Evolutionary conservation across 2,113 vertebrate genomes (phyloP), one percentile per base, ranked within the genome.

Genomic region (Pterocles gutturalis): DNA sequence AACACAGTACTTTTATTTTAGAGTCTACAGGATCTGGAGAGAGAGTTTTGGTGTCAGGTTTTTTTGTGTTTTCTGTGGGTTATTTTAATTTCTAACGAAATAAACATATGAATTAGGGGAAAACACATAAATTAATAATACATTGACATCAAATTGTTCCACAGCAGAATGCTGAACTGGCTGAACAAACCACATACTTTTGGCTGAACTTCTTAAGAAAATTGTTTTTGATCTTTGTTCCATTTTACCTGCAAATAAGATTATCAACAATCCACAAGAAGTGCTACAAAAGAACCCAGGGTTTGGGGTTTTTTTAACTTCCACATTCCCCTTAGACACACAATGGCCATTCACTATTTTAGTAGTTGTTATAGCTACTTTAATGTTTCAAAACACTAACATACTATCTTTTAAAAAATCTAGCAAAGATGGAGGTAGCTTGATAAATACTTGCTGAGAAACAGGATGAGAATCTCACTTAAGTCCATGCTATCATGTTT

Each of bases 1-100:
- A 80, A 87, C 31, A 29, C 8, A 8, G 24, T 7, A 21, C 33
- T 49, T 57, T 6, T 22, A 11, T 18, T 51, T 33, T 11, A 26
- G 26, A 73, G 36, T 48, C 19, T 62, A 54, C 2, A 33, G 17
- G 9, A 53, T 7, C 10, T 38, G 11, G 26, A 49, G 10, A 49
- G 21, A 12, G 33, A 8, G 7, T 0, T 26, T 65, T 60, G 10
- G 28, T 25, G 7, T 3, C 26, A 7, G 22, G 7, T 1, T 12
- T 51, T n/a, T 24, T 64, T 25, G n/a, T n/a, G 6, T 11, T 10
- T 54, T 34, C 12, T 41, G 41, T 41, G 13, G 41, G 41, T 29
- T 57, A 28, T 17, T 28, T 60, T 7, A 38, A 45, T 43, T 87
- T 77, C 60, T 71, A 87, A 83, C 26, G 13, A 75, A 78, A 67